These are phyloP conservation scores for Henricia sp. DNA, from an alignment of 53 echinoderm and acorn worm species.

Conservation along the genomic window DNA sequence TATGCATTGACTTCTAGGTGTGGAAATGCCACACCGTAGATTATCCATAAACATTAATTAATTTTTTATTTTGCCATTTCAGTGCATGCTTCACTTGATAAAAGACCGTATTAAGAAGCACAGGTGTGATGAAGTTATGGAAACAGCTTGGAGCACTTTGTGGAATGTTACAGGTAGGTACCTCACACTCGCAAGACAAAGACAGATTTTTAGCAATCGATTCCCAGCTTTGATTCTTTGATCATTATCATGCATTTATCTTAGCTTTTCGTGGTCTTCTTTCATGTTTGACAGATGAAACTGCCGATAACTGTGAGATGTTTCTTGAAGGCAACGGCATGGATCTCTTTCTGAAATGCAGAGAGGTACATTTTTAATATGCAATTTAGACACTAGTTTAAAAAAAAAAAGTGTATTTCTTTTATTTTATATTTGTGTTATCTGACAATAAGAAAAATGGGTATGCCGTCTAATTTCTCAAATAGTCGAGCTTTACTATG, in stretches of 20 bases:
- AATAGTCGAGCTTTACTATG: too few species aligned
- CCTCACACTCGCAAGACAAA: neutral
- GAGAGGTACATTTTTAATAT: constrained; percentile 77
- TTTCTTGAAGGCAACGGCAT: constrained; percentile 81
- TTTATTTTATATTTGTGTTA: too few species aligned
- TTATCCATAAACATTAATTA: too few species aligned
- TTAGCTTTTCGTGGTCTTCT: neutral
- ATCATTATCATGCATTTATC: neutral
- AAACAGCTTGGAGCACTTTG: constrained; percentile 97
- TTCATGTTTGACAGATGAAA: constrained; percentile 79
- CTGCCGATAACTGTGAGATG: constrained; percentile 89
- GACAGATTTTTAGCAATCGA: neutral
- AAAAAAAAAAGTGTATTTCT: too few species aligned
- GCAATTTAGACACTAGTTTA: too few species aligned
- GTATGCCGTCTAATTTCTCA: too few species aligned
- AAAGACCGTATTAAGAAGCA: constrained; percentile 65
- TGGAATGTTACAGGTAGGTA: constrained; percentile 98
- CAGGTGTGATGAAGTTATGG: constrained; percentile 96
- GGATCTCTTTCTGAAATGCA: constrained; percentile 76
- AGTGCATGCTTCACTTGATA: constrained; percentile 93
- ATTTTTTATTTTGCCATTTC: constrained; percentile 1
- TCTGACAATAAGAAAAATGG: too few species aligned
- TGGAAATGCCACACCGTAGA: too few species aligned
- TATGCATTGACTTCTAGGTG: too few species aligned
- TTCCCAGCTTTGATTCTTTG: too few species aligned